A percentile compares a stretch with the other conserved stretches of the same genome.
Evolutionary conservation across 2,113 vertebrate species (phyloP).

Genomic region (Motacilla alba): DNA sequence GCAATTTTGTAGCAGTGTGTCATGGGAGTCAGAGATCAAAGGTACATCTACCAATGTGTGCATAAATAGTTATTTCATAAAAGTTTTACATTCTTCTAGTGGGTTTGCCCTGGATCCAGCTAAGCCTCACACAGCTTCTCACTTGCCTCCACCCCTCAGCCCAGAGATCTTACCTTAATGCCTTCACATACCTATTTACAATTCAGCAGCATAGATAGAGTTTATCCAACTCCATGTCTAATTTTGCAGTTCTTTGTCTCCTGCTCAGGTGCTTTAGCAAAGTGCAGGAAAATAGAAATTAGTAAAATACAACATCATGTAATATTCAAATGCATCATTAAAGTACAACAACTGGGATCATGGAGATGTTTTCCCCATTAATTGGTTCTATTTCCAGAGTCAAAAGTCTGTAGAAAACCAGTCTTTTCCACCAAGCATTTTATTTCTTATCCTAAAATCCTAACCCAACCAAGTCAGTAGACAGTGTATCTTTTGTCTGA

Average conservation of each 20-base stretch:
- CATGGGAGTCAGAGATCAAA: neutral
- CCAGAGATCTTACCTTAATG: neutral
- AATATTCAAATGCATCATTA: neutral
- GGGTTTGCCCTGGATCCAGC: neutral
- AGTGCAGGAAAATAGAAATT: neutral
- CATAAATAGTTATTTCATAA: neutral
- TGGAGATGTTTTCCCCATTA: neutral
- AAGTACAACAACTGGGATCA: neutral
- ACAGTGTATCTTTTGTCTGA: neutral
- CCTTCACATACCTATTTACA: fast-evolving
- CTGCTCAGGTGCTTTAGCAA: neutral
- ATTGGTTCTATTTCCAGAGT: neutral
- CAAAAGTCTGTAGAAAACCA: neutral
- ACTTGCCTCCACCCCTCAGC: fast-evolving
- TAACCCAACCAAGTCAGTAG: neutral
- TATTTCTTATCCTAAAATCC: neutral
- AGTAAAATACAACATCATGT: neutral
- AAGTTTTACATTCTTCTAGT: neutral
- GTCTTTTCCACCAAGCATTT: neutral
- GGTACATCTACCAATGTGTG: neutral
- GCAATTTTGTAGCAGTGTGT: neutral
- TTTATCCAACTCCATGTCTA: neutral
- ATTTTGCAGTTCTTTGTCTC: neutral
- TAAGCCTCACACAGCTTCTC: neutral
- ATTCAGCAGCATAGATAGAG: neutral